phyloP scores from a whole-genome alignment of 1,140 invertebrate genomes.

The Berghia stephanieae region DNA sequence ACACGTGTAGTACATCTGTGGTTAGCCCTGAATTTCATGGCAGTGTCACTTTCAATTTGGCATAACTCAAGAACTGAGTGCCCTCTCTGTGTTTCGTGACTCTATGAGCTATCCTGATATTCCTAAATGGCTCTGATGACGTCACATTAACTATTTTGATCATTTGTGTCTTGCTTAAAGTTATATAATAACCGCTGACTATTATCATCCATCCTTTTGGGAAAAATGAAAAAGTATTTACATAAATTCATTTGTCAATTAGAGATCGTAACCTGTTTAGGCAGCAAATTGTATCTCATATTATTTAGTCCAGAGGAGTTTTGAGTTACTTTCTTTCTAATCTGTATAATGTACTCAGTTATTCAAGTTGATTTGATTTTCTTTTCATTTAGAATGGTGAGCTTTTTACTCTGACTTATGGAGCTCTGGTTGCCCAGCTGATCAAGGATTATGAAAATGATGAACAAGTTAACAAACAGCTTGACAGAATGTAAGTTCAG shows the following conservation, averaged over 20 bases:
- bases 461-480: conserved; percentile 79
- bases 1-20: too few relatives aligned
- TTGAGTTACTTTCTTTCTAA: neutral
- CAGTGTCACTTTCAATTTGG: too few relatives aligned
- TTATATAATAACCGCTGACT: too few relatives aligned
- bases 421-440: conserved; percentile 94
- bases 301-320: neutral
- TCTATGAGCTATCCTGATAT: too few relatives aligned
- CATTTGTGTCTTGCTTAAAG: too few relatives aligned
- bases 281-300: neutral
- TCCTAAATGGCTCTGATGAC: too few relatives aligned
- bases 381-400: conserved; percentile 87
- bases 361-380: neutral
- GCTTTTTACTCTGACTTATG: conserved; percentile 96
- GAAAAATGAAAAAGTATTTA: neutral
- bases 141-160: too few relatives aligned
- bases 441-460: conserved; percentile 97
- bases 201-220: neutral
- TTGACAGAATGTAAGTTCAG: conserved; percentile 69
- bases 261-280: neutral
- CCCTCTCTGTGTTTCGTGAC: too few relatives aligned
- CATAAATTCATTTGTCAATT: neutral
- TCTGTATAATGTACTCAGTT: neutral
- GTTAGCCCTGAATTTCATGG: too few relatives aligned
- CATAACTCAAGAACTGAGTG: too few relatives aligned